Conservation (phyloP, 2,113 vertebrate genomes). For the Madoqua kirkii region DNA sequence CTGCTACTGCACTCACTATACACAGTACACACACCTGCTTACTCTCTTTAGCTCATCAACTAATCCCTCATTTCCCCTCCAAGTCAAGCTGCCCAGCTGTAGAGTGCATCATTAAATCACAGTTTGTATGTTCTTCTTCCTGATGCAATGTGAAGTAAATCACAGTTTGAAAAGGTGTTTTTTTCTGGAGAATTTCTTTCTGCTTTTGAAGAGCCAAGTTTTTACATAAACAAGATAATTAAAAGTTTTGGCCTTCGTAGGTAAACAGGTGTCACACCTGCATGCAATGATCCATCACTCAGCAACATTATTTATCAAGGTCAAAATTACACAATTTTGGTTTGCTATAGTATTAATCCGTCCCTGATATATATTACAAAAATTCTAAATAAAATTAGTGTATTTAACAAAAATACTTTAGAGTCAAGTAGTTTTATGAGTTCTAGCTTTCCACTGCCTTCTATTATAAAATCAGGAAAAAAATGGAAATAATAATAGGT, state of each 20-base stretch:
- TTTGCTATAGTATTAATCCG: not conserved
- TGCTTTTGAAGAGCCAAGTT: not conserved
- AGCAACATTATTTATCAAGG: not conserved
- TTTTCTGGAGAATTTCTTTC: not conserved
- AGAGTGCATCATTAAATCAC: not conserved
- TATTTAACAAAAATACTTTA: not conserved
- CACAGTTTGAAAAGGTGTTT: not conserved
- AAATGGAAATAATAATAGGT: not conserved
- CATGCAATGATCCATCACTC: not conserved
- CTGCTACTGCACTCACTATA: rapidly evolving
- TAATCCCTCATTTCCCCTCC: not conserved
- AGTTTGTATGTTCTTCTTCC: not conserved
- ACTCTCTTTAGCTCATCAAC: not conserved
- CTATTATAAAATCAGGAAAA: not conserved
- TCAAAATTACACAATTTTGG: not conserved
- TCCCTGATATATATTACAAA: not conserved
- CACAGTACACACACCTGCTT: not conserved
- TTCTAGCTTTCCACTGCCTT: not conserved
- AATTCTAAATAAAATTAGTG: not conserved
- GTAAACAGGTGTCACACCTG: not conserved
- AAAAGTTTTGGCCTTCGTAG: not conserved
- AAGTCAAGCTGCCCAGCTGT: not conserved
- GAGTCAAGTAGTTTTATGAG: not conserved
- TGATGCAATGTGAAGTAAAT: not conserved
- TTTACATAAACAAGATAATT: not conserved